Base-by-base conservation (phyloP, 2,113 vertebrate species). In the Copsychus sechellarum region DNA sequence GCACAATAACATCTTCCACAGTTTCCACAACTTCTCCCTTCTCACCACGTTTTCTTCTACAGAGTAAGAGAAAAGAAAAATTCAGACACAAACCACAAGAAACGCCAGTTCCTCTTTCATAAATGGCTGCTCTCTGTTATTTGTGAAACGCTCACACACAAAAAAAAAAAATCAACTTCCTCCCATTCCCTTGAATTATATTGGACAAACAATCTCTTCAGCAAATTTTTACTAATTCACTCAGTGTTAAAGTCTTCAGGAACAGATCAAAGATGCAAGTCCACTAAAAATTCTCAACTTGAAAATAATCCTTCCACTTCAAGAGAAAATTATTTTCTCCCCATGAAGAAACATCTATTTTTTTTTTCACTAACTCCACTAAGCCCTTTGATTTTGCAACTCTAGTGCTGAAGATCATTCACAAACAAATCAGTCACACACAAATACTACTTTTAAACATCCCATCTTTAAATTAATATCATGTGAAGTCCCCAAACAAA, bases 21-120 rank as follows among this genome's bases (percentile, higher is more conserved):
- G 99, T 99, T 98, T 99, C 99, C 3, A 99, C 99, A 93, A 99
- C 99, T 95, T 99, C 99, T 9, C 99, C 99, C 86, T 99, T 99
- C 97, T 99, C 99, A 20, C 99, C 99, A 25, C 99, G 98, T 95
- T 99, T 99, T 93, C 99, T 99, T 86, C 99, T 99, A 66, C 4
- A 67, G 28, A 94, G 76, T 45, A 86, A 23, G 8, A 57, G 24
- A 40, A 73, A 81, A 74, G 57, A 48, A 50, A 22, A 65, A 57
- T 15, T 66, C 38, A 91, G 43, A 58, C 4, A 26, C 3, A 16
- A 82, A 76, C 5, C 36, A 70, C 8, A 74, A 67, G 45, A 67
- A 65, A 92, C 10, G 2, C 5, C 19, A 50, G 13, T 18, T 91
- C 29, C 71, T 18, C 31, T 47, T 76, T 34, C 22, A 14, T 13